Conservation (phyloP, 2,113 vertebrate species). For the Dissostichus mawsoni region DNA sequence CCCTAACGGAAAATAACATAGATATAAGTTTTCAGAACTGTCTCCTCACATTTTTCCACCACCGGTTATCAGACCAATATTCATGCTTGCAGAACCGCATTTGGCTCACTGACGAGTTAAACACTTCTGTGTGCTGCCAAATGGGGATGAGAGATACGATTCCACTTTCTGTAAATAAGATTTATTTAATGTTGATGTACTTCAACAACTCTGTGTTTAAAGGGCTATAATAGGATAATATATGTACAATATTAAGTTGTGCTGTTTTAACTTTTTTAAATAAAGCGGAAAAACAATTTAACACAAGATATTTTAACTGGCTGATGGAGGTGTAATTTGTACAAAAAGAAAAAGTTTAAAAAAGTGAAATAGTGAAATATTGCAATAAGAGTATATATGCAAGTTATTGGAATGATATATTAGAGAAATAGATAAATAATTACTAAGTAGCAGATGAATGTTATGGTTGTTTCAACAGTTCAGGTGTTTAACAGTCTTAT, state of each 20-base stretch:
- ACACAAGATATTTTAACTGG: not conserved
- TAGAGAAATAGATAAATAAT: too few relatives aligned
- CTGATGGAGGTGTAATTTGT: not conserved
- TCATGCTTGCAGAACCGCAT: conserved; percentile 41
- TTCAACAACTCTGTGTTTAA: not conserved
- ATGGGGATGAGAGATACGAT: conserved; percentile 53
- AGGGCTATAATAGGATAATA: not conserved
- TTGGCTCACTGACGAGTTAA: conserved; percentile 45
- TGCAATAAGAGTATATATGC: too few relatives aligned
- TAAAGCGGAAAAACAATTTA: too few relatives aligned
- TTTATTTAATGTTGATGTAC: not conserved
- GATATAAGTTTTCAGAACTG: conserved; percentile 33
- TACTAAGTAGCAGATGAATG: too few relatives aligned
- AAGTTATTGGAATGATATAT: too few relatives aligned
- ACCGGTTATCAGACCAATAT: conserved; percentile 29
- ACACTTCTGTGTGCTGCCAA: conserved; percentile 45
- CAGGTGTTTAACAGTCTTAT: too few relatives aligned
- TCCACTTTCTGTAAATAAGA: conserved; percentile 21
- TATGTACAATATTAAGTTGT: not conserved
- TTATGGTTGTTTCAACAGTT: too few relatives aligned
- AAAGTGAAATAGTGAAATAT: too few relatives aligned
- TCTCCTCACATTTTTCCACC: conserved; percentile 38
- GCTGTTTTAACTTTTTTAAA: not conserved
- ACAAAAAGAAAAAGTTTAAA: too few relatives aligned
- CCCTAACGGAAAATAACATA: conserved; percentile 12